Evolutionary conservation across 1,140 invertebrate species (phyloP), one percentile per base, ranked within the genome.

Genomic region (Planococcus citri): DNA sequence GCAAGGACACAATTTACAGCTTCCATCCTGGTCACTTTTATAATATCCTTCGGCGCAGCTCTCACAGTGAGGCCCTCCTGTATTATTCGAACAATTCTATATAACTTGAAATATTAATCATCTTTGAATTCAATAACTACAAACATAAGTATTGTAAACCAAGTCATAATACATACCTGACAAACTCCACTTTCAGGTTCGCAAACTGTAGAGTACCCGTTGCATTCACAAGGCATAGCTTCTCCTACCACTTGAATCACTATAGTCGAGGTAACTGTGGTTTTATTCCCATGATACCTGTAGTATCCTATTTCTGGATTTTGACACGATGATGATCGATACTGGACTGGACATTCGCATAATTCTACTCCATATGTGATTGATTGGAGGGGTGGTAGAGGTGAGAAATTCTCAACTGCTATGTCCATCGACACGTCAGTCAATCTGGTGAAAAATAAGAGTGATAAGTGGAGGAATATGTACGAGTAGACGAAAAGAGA

Each of bases 1-100:
- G 74, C 96, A 98, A 0, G 89, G 92, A 79, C 96, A 99, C 0
- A 88, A 78, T 72, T 82, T 79, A 78, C 96, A 98, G 58, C 87
- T 82, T 8, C 79, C 80, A 6, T 80, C 77, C 0, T 75, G 75
- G 38, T 83, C 81, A 74, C 91, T 82, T 1, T 91, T 92, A 78
- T 90, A 94, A 79, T 85, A 91, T 12, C 95, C 94, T 70, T 87
- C 85, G 0, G 86, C 87, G 77, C 92, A 95, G 4, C 80, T 74
- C 20, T 92, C 86, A 77, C 92, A 95, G 68, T 86, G 78, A 1
- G 80, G 74, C 0, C 92, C 94, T 0, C 85, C 83, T 0, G 93
- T 95, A 75, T 94, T 89, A 14, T 87, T 82, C 1, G 81, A 77
- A 76, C 95, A 98, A 76, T 94, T 70, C 71, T 72, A 9, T 24